A percentile compares a stretch with the other conserved stretches of the same genome.
These are phyloP conservation scores for Lota lota DNA, from an alignment of 2,113 vertebrate genomes.

Conservation along the genomic window DNA sequence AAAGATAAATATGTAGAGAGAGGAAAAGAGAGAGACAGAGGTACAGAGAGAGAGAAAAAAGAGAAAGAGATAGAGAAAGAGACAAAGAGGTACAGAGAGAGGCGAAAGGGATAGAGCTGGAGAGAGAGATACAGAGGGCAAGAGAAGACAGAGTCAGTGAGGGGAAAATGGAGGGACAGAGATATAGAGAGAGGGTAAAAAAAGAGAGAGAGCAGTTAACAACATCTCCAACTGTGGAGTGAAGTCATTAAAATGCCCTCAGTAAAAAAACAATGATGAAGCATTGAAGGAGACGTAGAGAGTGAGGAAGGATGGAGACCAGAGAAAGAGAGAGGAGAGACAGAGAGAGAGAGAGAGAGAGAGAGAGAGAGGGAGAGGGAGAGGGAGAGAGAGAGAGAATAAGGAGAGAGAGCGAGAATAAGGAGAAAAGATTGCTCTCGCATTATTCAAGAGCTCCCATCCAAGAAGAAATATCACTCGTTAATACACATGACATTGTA, in stretches of 20 bases:
- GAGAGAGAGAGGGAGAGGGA: neutral
- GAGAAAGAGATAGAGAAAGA: too few species aligned
- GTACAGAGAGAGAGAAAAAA: too few species aligned
- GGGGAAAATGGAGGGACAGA: constrained; percentile 12
- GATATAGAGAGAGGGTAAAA: constrained; percentile 39
- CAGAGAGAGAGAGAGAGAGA: too few species aligned
- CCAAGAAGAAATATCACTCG: too few species aligned
- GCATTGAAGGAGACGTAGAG: constrained; percentile 40
- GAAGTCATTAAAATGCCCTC: constrained; percentile 57
- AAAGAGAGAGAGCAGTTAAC: constrained; percentile 14
- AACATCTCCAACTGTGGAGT: constrained; percentile 53
- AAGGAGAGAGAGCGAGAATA: neutral
- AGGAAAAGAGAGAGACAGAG: constrained; percentile 17
- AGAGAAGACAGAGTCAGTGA: constrained; percentile 22
- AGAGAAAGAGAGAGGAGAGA: too few species aligned
- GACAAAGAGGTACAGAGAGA: too few species aligned
- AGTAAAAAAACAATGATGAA: constrained; percentile 46
- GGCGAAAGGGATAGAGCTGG: too few species aligned
- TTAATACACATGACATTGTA: too few species aligned
- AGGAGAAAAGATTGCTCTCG: too few species aligned
- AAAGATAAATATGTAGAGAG: constrained; percentile 14
- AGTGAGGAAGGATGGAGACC: constrained; percentile 9
- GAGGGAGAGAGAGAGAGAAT: constrained; percentile 16
- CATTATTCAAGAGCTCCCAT: too few species aligned
- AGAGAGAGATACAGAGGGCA: too few species aligned